Conservation (phyloP, 2,113 vertebrate species). For the Sinocyclocheilus anshuiensis region DNA sequence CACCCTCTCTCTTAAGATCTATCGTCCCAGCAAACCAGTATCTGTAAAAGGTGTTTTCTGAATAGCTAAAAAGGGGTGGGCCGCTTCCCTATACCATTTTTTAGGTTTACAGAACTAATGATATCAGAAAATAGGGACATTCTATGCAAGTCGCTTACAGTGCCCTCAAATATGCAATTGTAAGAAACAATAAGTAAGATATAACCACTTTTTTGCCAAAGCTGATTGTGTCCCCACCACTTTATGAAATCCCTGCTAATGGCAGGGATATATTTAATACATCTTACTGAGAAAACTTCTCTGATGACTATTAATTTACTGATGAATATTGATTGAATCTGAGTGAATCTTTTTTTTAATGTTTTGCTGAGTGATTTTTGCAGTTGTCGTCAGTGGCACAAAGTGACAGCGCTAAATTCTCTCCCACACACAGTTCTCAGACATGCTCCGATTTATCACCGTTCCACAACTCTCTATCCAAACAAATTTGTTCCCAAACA, state of each 20-base stretch:
- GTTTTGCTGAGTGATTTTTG: background rate
- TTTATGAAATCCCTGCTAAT: background rate
- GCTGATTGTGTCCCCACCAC: background rate
- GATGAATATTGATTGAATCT: background rate
- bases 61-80: background rate
- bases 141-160: background rate
- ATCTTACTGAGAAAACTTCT: background rate
- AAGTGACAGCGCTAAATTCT: background rate
- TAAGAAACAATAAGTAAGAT: background rate
- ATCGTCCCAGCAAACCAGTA: background rate
- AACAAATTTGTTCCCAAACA: constrained; percentile 6
- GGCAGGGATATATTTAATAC: background rate
- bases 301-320: background rate
- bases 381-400: background rate
- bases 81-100: background rate
- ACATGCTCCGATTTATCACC: background rate
- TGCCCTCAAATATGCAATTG: background rate
- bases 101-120: too few species aligned
- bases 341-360: background rate
- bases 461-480: background rate
- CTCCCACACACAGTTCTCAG: background rate
- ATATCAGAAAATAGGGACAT: too few species aligned
- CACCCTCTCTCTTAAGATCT: too few species aligned
- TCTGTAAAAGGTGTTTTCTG: background rate
- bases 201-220: background rate